Evolutionary conservation across 2,113 vertebrate genomes (phyloP).

Genomic region (Saguinus midas): DNA sequence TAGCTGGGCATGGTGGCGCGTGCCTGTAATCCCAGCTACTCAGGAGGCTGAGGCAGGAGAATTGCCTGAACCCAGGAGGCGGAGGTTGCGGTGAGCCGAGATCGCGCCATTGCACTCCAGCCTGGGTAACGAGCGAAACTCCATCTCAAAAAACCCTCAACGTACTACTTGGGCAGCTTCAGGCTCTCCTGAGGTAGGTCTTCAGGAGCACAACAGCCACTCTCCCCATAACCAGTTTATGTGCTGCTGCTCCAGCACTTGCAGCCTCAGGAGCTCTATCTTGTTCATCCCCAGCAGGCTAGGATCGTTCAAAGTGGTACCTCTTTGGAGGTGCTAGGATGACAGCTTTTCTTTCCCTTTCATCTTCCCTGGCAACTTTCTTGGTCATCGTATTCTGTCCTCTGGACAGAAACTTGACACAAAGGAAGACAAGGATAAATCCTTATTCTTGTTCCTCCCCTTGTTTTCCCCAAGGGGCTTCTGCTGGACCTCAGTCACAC

Average conservation of each 20-base stretch:
- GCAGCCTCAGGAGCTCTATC: background rate
- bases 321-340: background rate
- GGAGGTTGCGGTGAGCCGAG: too few species aligned
- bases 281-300: background rate
- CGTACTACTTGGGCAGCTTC: background rate
- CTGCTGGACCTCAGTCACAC: background rate
- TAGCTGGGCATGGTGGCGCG: too few species aligned
- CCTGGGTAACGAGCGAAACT: too few species aligned
- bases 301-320: background rate
- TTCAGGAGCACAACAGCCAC: background rate
- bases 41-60: too few species aligned
- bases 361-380: background rate
- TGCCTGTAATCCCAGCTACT: too few species aligned
- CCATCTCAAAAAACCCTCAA: too few species aligned
- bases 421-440: background rate
- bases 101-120: too few species aligned
- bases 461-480: background rate
- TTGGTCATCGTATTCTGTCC: background rate
- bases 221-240: background rate
- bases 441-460: background rate
- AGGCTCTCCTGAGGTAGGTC: background rate
- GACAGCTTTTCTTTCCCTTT: background rate
- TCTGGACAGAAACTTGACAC: background rate
- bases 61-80: too few species aligned
- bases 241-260: accelerated